A percentile compares a stretch with the other conserved stretches of the same genome.
These are phyloP conservation scores for Dromococcyx pavoninus DNA, from an alignment of 2,797 vertebrate species.

Conservation along the genomic window DNA sequence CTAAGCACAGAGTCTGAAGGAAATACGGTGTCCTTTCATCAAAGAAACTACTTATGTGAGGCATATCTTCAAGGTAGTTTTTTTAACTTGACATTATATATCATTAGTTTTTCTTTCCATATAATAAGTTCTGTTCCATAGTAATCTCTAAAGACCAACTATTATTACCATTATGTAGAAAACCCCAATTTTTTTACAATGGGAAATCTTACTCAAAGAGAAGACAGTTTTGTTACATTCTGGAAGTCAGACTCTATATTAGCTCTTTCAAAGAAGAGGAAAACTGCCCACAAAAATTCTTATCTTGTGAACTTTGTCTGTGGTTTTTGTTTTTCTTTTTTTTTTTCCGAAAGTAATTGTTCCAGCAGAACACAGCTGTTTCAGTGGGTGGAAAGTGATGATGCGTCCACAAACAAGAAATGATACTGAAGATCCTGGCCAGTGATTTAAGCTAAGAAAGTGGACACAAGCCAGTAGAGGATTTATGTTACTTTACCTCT, in stretches of 20 bases:
- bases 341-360: background rate
- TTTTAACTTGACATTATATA: background rate
- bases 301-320: background rate
- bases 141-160: background rate
- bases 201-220: background rate
- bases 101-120: background rate
- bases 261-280: background rate
- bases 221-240: background rate
- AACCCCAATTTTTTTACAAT: background rate
- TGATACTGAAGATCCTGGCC: background rate
- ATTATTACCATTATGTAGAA: background rate
- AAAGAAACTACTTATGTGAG: background rate
- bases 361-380: conserved; percentile 4
- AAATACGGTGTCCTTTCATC: background rate
- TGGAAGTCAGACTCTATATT: background rate
- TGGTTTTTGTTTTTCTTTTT: too few relatives aligned
- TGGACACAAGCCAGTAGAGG: background rate
- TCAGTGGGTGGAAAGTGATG: conserved; percentile 3
- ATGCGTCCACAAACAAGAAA: background rate
- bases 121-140: background rate
- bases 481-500: background rate
- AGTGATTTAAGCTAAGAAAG: background rate
- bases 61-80: background rate
- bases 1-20: background rate
- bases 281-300: background rate